phyloP scores from a whole-genome alignment of 2,113 vertebrate species.

The Dolichotis patagonum region DNA sequence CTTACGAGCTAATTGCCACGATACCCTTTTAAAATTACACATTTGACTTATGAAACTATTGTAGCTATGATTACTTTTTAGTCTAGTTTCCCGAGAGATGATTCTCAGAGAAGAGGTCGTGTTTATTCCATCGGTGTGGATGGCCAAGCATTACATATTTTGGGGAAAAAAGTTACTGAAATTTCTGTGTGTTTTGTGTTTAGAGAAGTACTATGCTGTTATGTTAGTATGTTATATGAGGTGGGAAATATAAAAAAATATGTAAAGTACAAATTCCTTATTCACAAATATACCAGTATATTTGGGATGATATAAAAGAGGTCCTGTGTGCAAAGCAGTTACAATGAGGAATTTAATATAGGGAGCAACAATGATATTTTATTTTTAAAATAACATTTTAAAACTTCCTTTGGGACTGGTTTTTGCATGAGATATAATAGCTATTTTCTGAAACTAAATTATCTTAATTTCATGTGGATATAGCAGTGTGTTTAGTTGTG shows the following conservation, averaged over 20 bases:
- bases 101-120: not conserved
- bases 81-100: not conserved
- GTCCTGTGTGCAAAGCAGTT: not conserved
- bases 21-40: not conserved
- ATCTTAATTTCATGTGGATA: not conserved
- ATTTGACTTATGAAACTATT: not conserved
- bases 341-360: not conserved
- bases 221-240: not conserved
- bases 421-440: not conserved
- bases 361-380: not conserved
- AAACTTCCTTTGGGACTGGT: not conserved
- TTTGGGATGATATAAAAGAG: not conserved
- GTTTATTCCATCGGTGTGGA: not conserved
- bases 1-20: not conserved
- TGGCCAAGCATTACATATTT: not conserved
- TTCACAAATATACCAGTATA: not conserved
- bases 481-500: not conserved
- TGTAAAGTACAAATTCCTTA: not conserved
- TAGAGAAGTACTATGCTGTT: not conserved
- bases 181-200: not conserved
- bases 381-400: constrained; percentile 10
- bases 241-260: not conserved
- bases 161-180: not conserved
- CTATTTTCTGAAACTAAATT: not conserved
- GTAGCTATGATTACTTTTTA: not conserved